These are phyloP conservation scores for Rhagium mordax DNA, from an alignment of 2,888 invertebrate species.

Conservation along the genomic window DNA sequence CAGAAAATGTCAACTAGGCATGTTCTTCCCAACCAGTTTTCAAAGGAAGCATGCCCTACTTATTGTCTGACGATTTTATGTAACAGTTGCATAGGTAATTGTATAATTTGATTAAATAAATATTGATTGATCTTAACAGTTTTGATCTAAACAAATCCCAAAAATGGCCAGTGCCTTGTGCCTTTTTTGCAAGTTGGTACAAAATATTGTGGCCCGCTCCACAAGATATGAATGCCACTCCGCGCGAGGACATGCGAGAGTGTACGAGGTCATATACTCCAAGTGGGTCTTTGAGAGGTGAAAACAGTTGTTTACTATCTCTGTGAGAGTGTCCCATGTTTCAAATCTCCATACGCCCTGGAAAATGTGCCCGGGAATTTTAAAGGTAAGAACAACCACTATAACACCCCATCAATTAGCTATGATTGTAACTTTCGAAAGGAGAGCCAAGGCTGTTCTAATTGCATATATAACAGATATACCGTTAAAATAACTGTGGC, in stretches of 20 bases:
- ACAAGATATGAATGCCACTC: constrained; percentile 59
- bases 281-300: constrained; percentile 67
- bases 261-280: constrained; percentile 67
- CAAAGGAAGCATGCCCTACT: not conserved
- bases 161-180: not conserved
- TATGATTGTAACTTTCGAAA: constrained; percentile 9
- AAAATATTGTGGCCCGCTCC: constrained; percentile 47
- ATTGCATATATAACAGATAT: constrained; percentile 30
- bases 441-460: constrained; percentile 20
- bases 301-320: constrained; percentile 68
- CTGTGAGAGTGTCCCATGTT: constrained; percentile 60
- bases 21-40: not conserved
- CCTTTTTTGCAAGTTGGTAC: constrained; percentile 5
- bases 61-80: not conserved
- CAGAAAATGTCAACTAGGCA: not conserved
- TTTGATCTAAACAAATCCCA: not conserved
- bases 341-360: constrained; percentile 55
- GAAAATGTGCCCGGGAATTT: constrained; percentile 60
- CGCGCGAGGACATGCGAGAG: constrained; percentile 65
- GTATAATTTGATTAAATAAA: not conserved
- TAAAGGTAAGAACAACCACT: constrained; percentile 57
- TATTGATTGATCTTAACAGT: not conserved
- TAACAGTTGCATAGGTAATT: not conserved
- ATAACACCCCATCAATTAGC: not conserved
- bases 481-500: constrained; percentile 57